These are phyloP conservation scores for Rhagium mordax DNA, from an alignment of 2,888 invertebrate species.

Conservation along the genomic window DNA sequence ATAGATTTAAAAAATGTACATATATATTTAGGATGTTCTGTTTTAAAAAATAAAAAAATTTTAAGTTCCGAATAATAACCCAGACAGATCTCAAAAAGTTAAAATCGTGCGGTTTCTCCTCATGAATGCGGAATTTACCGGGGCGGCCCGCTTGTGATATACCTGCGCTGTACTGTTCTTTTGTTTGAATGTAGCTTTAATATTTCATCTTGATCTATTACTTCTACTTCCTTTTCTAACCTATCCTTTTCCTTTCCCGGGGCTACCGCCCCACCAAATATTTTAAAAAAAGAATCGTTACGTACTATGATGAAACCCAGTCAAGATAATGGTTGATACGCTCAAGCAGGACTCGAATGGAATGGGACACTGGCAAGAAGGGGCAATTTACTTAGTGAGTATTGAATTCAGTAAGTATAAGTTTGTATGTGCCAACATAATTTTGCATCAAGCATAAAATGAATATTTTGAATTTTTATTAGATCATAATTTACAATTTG, in stretches of 20 bases:
- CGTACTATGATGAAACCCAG: background rate
- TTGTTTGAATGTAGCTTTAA: conserved; percentile 56
- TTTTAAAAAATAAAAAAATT: too few relatives aligned
- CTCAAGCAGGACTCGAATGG: background rate
- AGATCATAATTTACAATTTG: too few relatives aligned
- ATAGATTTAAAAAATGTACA: too few relatives aligned
- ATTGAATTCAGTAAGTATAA: background rate
- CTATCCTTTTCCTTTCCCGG: conserved; percentile 35
- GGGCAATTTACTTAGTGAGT: background rate
- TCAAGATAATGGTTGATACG: background rate
- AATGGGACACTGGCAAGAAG: background rate
- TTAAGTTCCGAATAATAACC: too few relatives aligned
- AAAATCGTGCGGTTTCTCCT: too few relatives aligned
- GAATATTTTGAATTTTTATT: too few relatives aligned
- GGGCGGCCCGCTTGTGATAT: background rate
- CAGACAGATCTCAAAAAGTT: too few relatives aligned
- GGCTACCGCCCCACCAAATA: conserved; percentile 44
- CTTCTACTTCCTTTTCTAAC: conserved; percentile 23
- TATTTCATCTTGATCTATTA: conserved; percentile 30
- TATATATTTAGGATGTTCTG: too few relatives aligned
- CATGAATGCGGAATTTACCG: too few relatives aligned
- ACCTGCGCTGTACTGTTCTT: background rate
- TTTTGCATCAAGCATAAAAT: too few relatives aligned
- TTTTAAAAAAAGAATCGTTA: conserved; percentile 32
- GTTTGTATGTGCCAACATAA: too few relatives aligned